Evolutionary conservation across 92 coral and sea anemone species (phyloP), one percentile per base, ranked within the genome.

Genomic region (Palythoa grandis): DNA sequence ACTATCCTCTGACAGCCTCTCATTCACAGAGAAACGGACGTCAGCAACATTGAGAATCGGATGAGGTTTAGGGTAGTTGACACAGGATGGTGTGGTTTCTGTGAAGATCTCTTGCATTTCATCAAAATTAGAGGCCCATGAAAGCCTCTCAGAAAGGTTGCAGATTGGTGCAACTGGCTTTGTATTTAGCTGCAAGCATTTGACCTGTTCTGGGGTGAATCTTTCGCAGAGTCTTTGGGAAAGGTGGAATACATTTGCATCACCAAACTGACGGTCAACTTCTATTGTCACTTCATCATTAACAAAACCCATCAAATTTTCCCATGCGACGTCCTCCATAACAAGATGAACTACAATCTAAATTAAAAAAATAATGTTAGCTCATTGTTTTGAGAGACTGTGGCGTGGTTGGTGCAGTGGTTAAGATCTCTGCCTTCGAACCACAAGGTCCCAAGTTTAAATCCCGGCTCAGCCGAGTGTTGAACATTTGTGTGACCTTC

Each of bases 191-290:
- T 66, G 57, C 15, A 80, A 0, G 40, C 40, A 76, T 76, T 56
- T 76, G 20, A 76, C 68, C 24, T 53, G 53, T 58, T 3, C 11
- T 24, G 37, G 38, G 23, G 63, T 76, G 1, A 3, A 29, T 69
- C 74, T 54, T 40, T 76, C 6, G 25, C 82, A 53, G 66, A 80
- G 85, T 67, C 61, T 67, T 80, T 70, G 24, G 5, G 85, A 70
- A 66, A 80, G 85, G 52, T 80, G 85, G 75, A 80, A 80, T 65
- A 73, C 74, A 80, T 80, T 80, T 14, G 40, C 75, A 29, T 80
- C 85, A 43, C 75, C 85, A 80, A 80, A 66, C 85, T 80, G 85
- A 17, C 63, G 74, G 39, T 73, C 74, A 47, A 80, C 85, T 22
- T 80, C 85, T 65, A 80, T 40, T 13, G 73, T 80, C 39, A 80